Base-by-base conservation (phyloP, 2,888 invertebrate species). In the Fabriciana adippe region DNA sequence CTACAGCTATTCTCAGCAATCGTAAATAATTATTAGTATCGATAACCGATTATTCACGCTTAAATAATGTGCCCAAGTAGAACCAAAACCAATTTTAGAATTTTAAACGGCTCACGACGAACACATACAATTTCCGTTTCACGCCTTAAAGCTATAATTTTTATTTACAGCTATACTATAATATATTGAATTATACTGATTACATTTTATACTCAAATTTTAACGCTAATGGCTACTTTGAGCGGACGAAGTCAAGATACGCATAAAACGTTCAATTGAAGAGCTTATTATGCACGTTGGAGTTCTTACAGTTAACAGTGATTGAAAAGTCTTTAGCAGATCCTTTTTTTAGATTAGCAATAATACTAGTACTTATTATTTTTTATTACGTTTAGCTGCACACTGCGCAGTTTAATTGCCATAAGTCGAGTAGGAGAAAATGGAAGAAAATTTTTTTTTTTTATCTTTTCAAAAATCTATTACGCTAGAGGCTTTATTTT, bases 21-120 rank as follows among this genome's bases (percentile, higher is more conserved):
- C 89, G 88, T 88, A 86, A 90, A 91, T 92, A 89, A 91, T 90
- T 89, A 89, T 85, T 76, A 82, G 86, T 87, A 88, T 87, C 83
- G 87, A 86, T 87, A 87, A 84, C 84, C 79, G 80, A 80, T 82
- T 73, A 74, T 73, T 67, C 70, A 73, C 65, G 70, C 73, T 67
- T 73, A 69, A 74, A 73, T 75, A 72, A 73, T 71, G 65, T 69
- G 64, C 65, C 69, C 66, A 56, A 66, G 70, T 69, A 68, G 70
- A 74, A 61, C 70, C 66, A 67, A 68, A 72, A 71, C 69, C 71
- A 72, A 70, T 68, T 73, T 73, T 59, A 70, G 68, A 74, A 70
- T 69, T 70, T 68, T 72, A 71, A 71, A 73, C 70, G 70, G 81
- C 82, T 80, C 65, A 70, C 70, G 66, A 72, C 67, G 69, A 73